phyloP scores from a whole-genome alignment of 2,888 invertebrate species.

The Xestia xanthographa region DNA sequence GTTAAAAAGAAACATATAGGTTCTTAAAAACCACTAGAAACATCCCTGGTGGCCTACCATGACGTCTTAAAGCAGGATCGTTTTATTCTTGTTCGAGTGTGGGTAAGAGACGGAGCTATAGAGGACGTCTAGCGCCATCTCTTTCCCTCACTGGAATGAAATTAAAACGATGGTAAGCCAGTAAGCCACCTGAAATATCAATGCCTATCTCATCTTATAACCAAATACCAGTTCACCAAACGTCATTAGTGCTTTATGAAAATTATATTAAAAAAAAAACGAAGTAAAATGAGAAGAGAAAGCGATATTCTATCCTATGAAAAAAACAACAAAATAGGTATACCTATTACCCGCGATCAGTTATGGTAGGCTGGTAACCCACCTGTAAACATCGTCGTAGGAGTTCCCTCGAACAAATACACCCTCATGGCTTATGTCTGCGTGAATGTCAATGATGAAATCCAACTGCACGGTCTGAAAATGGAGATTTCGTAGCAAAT shows the following conservation, averaged over 20 bases:
- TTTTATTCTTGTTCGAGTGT: too few species aligned
- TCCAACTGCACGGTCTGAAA: slow-evolving; percentile 93
- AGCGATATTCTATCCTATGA: not conserved
- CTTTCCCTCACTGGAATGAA: too few species aligned
- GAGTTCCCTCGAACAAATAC: slow-evolving; percentile 98
- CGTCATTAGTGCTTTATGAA: not conserved
- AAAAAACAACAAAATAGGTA: too few species aligned
- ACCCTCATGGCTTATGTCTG: slow-evolving; percentile 97
- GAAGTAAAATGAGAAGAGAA: not conserved
- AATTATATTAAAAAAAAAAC: not conserved
- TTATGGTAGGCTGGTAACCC: not conserved
- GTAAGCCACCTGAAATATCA: too few species aligned
- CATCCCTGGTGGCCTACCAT: too few species aligned
- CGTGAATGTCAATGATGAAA: slow-evolving; percentile 98
- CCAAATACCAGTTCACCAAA: not conserved
- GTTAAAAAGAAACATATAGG: too few species aligned
- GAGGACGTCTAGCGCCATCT: too few species aligned
- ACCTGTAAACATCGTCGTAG: slow-evolving; percentile 97
- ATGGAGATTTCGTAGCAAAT: not conserved
- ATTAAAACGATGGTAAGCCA: too few species aligned
- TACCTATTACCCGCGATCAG: not conserved
- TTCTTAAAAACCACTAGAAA: not conserved
- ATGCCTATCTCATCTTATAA: not conserved
- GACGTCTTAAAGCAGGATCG: too few species aligned
- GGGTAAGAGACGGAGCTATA: too few species aligned